These are phyloP conservation scores for Halcyon leucocephala DNA, from an alignment of 2,797 vertebrate species.

Conservation along the genomic window DNA sequence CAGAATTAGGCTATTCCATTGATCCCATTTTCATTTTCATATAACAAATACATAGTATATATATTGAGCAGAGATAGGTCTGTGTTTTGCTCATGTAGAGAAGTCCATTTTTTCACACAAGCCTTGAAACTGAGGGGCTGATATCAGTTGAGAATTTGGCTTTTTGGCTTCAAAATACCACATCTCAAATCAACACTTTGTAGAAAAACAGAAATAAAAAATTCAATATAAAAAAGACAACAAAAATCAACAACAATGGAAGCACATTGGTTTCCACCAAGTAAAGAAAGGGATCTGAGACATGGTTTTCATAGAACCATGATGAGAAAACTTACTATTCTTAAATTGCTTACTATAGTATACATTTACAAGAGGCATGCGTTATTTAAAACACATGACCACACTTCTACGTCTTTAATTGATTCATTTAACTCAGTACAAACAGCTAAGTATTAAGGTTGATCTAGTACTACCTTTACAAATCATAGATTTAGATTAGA, in stretches of 20 bases:
- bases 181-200: neutral
- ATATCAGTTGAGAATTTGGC: neutral
- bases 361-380: neutral
- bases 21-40: neutral
- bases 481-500: neutral
- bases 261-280: neutral
- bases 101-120: neutral
- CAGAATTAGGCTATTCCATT: neutral
- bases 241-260: neutral
- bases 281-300: neutral
- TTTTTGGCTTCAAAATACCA: neutral
- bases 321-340: neutral
- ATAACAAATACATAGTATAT: neutral
- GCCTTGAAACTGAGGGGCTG: neutral
- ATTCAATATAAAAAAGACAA: neutral
- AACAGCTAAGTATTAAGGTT: neutral
- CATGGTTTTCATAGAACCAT: neutral
- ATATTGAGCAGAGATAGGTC: neutral
- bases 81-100: neutral
- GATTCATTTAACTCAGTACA: neutral
- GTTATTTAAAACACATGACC: neutral
- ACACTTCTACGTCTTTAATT: neutral
- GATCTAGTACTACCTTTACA: conserved; percentile 5
- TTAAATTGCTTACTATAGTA: neutral
- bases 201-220: conserved; percentile 1